These are phyloP conservation scores for Caenorhabditis brenneri DNA, from an alignment of 1,140 invertebrate genomes.

Conservation along the genomic window DNA sequence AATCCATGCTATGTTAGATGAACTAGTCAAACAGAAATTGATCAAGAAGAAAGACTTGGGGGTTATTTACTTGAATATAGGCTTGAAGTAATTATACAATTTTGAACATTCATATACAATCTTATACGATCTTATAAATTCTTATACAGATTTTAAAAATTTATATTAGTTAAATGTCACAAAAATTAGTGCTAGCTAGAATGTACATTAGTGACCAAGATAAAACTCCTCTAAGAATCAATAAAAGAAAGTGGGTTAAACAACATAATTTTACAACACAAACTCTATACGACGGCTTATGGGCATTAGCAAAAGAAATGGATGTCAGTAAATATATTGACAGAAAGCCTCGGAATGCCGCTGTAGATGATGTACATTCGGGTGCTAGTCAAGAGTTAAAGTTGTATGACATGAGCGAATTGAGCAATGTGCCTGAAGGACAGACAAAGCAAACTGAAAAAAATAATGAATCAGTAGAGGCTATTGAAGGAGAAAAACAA, in stretches of 20 bases:
- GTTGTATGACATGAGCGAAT: no score
- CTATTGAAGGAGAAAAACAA: no score
- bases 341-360: neutral
- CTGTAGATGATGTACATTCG: neutral
- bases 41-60: slow-evolving; percentile 51
- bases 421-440: no score
- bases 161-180: neutral
- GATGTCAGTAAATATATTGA: neutral
- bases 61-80: slow-evolving; percentile 54
- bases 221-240: neutral
- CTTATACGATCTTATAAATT: slow-evolving; percentile 37
- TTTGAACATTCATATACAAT: neutral
- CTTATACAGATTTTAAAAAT: slow-evolving; percentile 17
- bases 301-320: slow-evolving; percentile 1
- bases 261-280: slow-evolving; percentile 8
- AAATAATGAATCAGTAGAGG: neutral
- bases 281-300: neutral
- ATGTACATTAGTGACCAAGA: slow-evolving; percentile 25
- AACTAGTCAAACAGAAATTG: slow-evolving; percentile 41
- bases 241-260: neutral
- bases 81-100: slow-evolving; percentile 49
- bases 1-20: slow-evolving; percentile 54
- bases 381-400: no score
- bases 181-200: neutral
- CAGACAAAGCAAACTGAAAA: neutral